Evolutionary conservation across 2,797 vertebrate species (phyloP), one percentile per base, ranked within the genome.

Genomic region (Anguilla obscura): DNA sequence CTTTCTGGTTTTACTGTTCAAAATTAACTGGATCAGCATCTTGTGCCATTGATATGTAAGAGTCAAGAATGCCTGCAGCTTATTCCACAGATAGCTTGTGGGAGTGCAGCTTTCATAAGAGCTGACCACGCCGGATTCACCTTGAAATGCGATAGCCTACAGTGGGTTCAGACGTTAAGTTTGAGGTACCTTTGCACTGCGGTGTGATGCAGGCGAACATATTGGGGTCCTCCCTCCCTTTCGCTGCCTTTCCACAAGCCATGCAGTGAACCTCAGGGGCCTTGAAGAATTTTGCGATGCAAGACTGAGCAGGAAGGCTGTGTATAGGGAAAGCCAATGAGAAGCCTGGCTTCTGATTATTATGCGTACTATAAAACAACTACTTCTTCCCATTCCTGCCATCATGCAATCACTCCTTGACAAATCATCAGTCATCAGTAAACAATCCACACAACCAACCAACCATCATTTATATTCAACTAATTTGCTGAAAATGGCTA

Each of bases 141-240:
- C 48, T 50, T 83, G 48, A 83, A 54, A 54, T 84, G 27, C n/a
- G 52, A 54, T 18, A n/a, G n/a, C 82, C 21, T 54, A 8, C 52
- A 84, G 27, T 4, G 48, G 52, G 4, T 50, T 50, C 9, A 48
- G 40, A 8, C n/a, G 14, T 24, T n/a, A 45, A 14, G 9, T 69
- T n/a, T 54, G 24, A 21, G 63, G 58, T 84, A 96, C 97, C 97
- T 95, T 88, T 91, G 91, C 97, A 98, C 3, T 85, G 86, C 0
- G 94, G 93, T 0, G 95, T 95, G 3, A 89, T 82, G 83, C 97
- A 98, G n/a, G 88, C 5, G 0, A 91, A 88, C 21, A 92, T 90
- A 9, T 91, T 88, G 0, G 91, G 85, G 1, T 16, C 83, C 45
- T 86, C 45, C 0, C 0, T 87, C 1, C 40, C 24, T 0, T 91